A percentile compares a stretch with the other conserved stretches of the same genome.
Conservation (phyloP, 1,140 invertebrate genomes). For the Parapsyche elsis region DNA sequence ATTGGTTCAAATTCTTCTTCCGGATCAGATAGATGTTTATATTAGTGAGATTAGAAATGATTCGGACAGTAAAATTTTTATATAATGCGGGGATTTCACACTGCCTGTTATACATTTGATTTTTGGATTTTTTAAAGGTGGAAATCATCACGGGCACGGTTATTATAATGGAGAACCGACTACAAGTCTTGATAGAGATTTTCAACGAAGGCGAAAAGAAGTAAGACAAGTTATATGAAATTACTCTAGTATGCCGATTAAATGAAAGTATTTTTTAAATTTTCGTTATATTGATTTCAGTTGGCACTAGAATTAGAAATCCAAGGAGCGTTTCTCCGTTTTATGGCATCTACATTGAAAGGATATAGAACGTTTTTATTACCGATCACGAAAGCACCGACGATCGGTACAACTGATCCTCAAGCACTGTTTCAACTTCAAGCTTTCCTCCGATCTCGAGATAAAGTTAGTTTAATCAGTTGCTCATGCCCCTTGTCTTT, state of each 20-base stretch:
- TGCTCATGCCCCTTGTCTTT: too few species aligned
- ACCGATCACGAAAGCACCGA: slow-evolving; percentile 95
- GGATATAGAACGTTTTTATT: slow-evolving; percentile 91
- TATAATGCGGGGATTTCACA: too few species aligned
- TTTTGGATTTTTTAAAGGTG: slow-evolving; percentile 37
- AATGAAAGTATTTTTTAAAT: neutral
- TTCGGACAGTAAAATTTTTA: too few species aligned
- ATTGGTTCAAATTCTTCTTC: too few species aligned
- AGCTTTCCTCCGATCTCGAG: slow-evolving; percentile 75
- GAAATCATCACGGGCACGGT: slow-evolving; percentile 56
- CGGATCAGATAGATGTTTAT: too few species aligned
- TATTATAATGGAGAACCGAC: slow-evolving; percentile 68
- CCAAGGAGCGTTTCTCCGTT: slow-evolving; percentile 96
- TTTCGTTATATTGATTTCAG: slow-evolving; percentile 60
- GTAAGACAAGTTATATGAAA: slow-evolving; percentile 53
- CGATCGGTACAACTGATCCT: slow-evolving; percentile 92
- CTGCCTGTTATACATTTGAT: too few species aligned
- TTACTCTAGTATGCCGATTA: too few species aligned
- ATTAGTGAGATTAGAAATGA: too few species aligned
- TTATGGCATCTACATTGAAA: slow-evolving; percentile 93
- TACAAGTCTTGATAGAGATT: slow-evolving; percentile 71
- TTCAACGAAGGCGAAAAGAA: slow-evolving; percentile 71
- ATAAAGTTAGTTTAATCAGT: slow-evolving; percentile 64
- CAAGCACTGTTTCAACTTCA: slow-evolving; percentile 94
- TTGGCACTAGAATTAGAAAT: slow-evolving; percentile 91